Percentiles rank a stretch among this genome's conserved stretches.
Conservation (phyloP, 2,888 invertebrate species). For the Campoplex nolae region DNA sequence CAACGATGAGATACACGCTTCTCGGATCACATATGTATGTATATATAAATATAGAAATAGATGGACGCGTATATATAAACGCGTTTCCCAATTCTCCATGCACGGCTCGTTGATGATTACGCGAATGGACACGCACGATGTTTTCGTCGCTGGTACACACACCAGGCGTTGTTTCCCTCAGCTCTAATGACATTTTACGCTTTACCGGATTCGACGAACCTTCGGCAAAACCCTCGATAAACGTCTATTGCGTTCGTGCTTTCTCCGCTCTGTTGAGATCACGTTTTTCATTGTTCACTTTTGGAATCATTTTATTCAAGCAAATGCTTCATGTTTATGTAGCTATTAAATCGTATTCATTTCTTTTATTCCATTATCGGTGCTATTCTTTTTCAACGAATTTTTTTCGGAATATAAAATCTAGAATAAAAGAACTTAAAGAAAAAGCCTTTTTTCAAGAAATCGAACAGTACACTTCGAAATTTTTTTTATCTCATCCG, state of each 20-base stretch:
- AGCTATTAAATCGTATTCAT: not conserved
- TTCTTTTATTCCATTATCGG: not conserved
- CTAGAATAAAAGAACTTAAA: too few species aligned
- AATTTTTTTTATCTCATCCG: not conserved
- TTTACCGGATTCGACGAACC: not conserved
- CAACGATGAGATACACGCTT: slow-evolving; percentile 5
- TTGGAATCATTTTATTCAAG: not conserved
- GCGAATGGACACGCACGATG: slow-evolving; percentile 52
- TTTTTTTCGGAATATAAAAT: not conserved
- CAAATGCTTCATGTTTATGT: not conserved
- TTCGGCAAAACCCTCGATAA: not conserved
- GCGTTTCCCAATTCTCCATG: slow-evolving; percentile 23
- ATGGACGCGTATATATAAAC: not conserved
- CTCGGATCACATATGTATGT: not conserved
- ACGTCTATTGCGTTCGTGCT: not conserved
- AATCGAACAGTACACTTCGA: not conserved
- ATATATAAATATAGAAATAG: not conserved
- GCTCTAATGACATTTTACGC: slow-evolving; percentile 43
- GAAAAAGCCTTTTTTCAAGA: not conserved
- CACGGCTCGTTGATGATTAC: slow-evolving; percentile 39
- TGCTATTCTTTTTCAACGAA: not conserved
- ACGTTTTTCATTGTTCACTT: not conserved
- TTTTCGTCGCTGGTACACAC: slow-evolving; percentile 30
- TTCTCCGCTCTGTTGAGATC: not conserved
- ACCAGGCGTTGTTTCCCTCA: slow-evolving; percentile 24